Evolutionary conservation across 2,797 vertebrate genomes (phyloP).

Genomic region (Sparus aurata): DNA sequence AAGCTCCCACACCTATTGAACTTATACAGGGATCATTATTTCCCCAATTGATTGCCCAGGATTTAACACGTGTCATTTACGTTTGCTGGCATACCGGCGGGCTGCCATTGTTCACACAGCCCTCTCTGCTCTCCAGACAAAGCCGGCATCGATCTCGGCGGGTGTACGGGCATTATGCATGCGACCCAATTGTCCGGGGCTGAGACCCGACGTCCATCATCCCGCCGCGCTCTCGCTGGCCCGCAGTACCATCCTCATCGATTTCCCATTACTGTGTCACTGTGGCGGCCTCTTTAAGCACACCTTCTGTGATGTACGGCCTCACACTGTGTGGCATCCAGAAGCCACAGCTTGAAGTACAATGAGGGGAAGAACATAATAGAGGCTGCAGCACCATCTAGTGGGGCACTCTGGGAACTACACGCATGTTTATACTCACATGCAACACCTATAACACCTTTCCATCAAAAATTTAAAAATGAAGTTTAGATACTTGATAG

Average conservation of each 20-base stretch:
- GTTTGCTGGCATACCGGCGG: constrained; percentile 46
- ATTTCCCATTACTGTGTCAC: constrained; percentile 86
- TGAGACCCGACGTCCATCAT: constrained; percentile 79
- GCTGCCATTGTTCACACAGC: constrained; percentile 50
- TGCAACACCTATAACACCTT: accelerated
- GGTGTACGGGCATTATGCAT: constrained; percentile 71
- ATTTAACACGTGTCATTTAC: constrained; percentile 69
- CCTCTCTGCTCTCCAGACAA: constrained; percentile 61
- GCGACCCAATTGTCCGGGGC: constrained; percentile 74
- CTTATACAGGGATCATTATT: constrained; percentile 73
- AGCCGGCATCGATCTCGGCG: constrained; percentile 75
- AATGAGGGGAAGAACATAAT: not conserved
- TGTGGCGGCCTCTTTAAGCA: constrained; percentile 82
- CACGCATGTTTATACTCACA: accelerated
- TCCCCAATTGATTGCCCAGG: constrained; percentile 64
- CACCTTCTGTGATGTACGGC: constrained; percentile 80
- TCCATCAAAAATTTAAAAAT: not conserved
- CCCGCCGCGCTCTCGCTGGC: constrained; percentile 58
- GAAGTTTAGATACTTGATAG: too few relatives aligned
- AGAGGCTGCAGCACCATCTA: constrained; percentile 61
- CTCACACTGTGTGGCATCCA: constrained; percentile 51
- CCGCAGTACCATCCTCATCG: constrained; percentile 75
- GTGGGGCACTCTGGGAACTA: constrained; percentile 46
- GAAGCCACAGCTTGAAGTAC: constrained; percentile 27
- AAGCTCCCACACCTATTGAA: constrained; percentile 57